phyloP scores from a whole-genome alignment of 2,888 invertebrate genomes.

The Herminia tarsipennalis region DNA sequence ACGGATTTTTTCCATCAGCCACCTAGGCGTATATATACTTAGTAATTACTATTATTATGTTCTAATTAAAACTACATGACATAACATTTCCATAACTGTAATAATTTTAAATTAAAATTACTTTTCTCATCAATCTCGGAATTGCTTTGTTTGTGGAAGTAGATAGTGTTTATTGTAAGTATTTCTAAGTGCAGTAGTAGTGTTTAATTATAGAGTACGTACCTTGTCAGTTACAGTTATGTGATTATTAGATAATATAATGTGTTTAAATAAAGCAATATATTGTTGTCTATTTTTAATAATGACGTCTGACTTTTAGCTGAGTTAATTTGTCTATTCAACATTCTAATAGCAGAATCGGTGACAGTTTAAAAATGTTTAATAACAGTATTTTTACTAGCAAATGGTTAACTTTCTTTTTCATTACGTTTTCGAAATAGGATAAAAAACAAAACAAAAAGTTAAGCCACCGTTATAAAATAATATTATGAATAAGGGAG shows the following conservation, averaged over 20 bases:
- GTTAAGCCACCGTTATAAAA: no score
- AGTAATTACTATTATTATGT: slow-evolving; percentile 49
- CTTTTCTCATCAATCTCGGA: slow-evolving; percentile 24
- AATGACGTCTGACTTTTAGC: no score
- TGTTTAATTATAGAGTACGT: not conserved
- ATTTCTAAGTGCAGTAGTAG: slow-evolving; percentile 5
- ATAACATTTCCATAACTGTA: slow-evolving; percentile 42
- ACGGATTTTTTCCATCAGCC: slow-evolving; percentile 58
- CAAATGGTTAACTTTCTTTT: no score
- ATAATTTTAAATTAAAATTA: slow-evolving; percentile 31
- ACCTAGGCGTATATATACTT: slow-evolving; percentile 33
- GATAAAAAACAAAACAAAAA: no score
- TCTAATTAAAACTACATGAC: slow-evolving; percentile 54
- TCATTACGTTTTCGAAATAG: no score
- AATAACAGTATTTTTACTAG: no score
- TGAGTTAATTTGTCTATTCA: no score
- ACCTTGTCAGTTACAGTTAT: not conserved
- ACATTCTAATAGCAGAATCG: no score
- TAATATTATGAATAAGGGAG: no score
- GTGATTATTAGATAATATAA: not conserved
- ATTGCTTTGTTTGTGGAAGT: slow-evolving; percentile 16
- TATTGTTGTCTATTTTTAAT: no score
- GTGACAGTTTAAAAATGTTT: no score
- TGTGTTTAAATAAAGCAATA: not conserved
- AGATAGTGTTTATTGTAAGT: slow-evolving; percentile 5